Conservation (phyloP, 23 tunicate genomes). For the Halocynthia roretzi region DNA sequence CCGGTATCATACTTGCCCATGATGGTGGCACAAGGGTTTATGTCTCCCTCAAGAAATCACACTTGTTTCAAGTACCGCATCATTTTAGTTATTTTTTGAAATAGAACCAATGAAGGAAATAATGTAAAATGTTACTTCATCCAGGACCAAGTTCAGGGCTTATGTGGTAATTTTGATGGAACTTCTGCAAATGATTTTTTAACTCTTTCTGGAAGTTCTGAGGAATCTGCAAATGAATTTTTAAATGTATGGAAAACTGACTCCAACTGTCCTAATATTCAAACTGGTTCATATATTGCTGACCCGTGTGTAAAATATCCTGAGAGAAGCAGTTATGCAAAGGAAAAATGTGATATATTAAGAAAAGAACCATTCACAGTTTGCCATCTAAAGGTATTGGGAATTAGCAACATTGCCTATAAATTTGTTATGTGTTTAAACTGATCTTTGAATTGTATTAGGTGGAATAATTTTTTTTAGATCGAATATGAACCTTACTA, state of each 20-base stretch:
- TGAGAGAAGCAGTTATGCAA: constrained; percentile 30
- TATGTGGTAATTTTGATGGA: constrained; percentile 35
- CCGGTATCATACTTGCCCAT: constrained; percentile 46
- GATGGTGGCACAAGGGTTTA: constrained; percentile 44
- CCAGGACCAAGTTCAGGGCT: constrained; percentile 20
- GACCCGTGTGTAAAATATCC: constrained; percentile 20
- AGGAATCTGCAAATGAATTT: neutral
- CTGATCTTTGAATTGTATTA: neutral
- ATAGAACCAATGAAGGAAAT: neutral
- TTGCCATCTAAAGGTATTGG: constrained; percentile 24
- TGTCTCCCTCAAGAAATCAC: neutral
- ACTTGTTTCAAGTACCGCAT: too few relatives aligned
- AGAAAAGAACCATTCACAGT: constrained; percentile 5
- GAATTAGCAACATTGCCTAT: neutral
- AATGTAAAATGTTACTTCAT: neutral
- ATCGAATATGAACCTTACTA: constrained; percentile 20
- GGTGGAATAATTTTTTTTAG: neutral
- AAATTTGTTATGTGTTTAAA: neutral
- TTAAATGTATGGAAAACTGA: constrained; percentile 16
- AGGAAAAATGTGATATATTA: constrained; percentile 31
- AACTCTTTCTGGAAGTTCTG: neutral
- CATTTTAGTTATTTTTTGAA: too few relatives aligned
- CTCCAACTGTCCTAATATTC: neutral
- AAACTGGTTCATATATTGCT: neutral
- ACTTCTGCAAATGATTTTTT: constrained; percentile 3